Percentiles rank a stretch among this genome's conserved stretches.
Conservation (phyloP, 2,113 vertebrate species). For the Penelope pileata region DNA sequence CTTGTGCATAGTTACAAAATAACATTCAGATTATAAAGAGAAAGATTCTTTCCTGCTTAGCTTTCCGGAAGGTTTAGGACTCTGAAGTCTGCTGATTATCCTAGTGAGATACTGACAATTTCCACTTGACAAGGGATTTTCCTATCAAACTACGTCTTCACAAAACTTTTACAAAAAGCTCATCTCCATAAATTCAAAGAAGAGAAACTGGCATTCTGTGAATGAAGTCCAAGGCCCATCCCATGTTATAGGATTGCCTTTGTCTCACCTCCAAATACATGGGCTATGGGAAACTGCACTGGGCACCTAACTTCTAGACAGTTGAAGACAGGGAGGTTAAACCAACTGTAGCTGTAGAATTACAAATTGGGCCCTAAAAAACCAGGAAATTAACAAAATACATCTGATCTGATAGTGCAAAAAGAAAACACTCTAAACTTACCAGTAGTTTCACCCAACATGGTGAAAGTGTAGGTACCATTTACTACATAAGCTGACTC, state of each 20-base stretch:
- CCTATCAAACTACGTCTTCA: background rate
- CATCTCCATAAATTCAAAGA: background rate
- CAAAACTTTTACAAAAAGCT: background rate
- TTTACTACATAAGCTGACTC: constrained; percentile 77
- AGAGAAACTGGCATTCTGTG: background rate
- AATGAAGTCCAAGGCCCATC: background rate
- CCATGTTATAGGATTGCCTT: rapidly evolving
- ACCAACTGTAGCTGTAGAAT: background rate
- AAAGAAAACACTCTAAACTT: constrained; percentile 25
- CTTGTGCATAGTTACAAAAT: background rate
- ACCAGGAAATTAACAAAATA: background rate
- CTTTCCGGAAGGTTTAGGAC: background rate
- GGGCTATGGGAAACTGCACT: background rate
- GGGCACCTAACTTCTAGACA: background rate
- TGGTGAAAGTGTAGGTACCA: constrained; percentile 76
- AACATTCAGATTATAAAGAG: background rate
- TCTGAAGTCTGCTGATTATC: background rate
- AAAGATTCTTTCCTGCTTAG: background rate
- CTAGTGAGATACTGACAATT: background rate
- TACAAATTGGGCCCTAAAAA: background rate
- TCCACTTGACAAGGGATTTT: background rate
- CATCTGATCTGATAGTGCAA: background rate
- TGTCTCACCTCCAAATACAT: background rate
- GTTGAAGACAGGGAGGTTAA: background rate
- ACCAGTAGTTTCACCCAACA: constrained; percentile 79